Evolutionary conservation across 1,140 invertebrate species (phyloP).

Genomic region (Brachionus paranguensis): DNA sequence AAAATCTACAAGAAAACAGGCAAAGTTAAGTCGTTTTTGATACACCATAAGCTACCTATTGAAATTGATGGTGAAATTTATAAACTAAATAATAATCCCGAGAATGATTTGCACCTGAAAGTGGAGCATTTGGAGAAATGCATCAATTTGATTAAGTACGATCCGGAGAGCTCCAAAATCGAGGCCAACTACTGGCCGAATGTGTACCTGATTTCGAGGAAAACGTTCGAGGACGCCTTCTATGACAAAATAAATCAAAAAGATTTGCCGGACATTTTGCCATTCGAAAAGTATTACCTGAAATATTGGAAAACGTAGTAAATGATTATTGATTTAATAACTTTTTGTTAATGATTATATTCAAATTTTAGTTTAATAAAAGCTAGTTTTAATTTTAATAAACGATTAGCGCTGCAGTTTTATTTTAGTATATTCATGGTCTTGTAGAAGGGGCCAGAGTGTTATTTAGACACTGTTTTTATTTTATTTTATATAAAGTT

Average conservation of each 20-base stretch:
- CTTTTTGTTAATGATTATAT: background rate
- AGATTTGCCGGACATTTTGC: background rate
- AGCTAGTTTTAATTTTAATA: background rate
- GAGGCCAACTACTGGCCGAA: slow-evolving; percentile 18
- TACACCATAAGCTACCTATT: slow-evolving; percentile 1
- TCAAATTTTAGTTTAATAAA: background rate
- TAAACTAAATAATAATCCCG: slow-evolving; percentile 15
- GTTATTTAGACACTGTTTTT: background rate
- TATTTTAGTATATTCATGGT: background rate
- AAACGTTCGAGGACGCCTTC: background rate
- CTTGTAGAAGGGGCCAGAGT: background rate
- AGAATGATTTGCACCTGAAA: slow-evolving; percentile 30
- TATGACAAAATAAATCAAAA: background rate
- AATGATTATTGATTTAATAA: background rate
- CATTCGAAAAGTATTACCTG: slow-evolving; percentile 12
- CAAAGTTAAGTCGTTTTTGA: background rate
- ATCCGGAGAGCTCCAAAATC: background rate
- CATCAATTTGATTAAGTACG: slow-evolving; percentile 22
- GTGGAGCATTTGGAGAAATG: slow-evolving; percentile 23
- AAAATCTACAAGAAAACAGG: slow-evolving; percentile 11
- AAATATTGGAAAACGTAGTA: slow-evolving; percentile 1
- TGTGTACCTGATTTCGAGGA: background rate
- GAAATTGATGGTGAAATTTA: slow-evolving; percentile 29
- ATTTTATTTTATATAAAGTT: background rate
- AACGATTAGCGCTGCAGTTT: background rate